phyloP scores from a whole-genome alignment of 1,140 invertebrate genomes.

The Acromyrmex echinatior region DNA sequence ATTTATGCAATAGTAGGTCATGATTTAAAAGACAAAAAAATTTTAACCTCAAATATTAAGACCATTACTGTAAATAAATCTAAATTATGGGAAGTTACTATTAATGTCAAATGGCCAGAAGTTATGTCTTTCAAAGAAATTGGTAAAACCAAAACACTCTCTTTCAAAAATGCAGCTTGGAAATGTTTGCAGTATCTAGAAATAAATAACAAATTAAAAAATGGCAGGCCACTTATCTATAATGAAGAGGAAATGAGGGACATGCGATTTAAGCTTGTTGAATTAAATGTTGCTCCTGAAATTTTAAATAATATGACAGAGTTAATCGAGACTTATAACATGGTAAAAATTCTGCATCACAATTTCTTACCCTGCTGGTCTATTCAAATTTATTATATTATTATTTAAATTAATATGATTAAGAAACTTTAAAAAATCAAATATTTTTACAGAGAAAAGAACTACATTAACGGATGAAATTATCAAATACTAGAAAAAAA shows the following conservation, averaged over 20 bases:
- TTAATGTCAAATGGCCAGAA: conserved; percentile 80
- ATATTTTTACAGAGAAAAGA: too few species aligned
- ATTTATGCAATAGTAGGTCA: conserved; percentile 69
- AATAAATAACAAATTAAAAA: conserved; percentile 64
- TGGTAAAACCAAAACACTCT: conserved; percentile 70
- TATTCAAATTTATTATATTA: too few species aligned
- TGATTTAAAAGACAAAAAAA: conserved; percentile 62
- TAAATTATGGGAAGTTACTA: conserved; percentile 66
- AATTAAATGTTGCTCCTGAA: conserved; percentile 68
- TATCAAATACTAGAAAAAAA: too few species aligned
- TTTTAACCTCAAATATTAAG: conserved; percentile 25
- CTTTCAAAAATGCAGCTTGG: conserved; percentile 65
- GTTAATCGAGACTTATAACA: conserved; percentile 74
- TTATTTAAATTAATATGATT: too few species aligned
- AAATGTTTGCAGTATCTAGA: conserved; percentile 80
- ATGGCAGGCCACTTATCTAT: conserved; percentile 72
- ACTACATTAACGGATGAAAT: too few species aligned
- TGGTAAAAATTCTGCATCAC: conserved; percentile 60
- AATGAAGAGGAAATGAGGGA: conserved; percentile 26
- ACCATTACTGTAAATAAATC: background rate
- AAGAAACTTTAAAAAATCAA: too few species aligned
- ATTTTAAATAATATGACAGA: conserved; percentile 65
- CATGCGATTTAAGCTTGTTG: background rate
- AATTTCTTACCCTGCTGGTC: background rate
- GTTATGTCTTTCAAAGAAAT: conserved; percentile 68